phyloP scores from a whole-genome alignment of 2,797 vertebrate genomes.

The Lithobates pipiens region DNA sequence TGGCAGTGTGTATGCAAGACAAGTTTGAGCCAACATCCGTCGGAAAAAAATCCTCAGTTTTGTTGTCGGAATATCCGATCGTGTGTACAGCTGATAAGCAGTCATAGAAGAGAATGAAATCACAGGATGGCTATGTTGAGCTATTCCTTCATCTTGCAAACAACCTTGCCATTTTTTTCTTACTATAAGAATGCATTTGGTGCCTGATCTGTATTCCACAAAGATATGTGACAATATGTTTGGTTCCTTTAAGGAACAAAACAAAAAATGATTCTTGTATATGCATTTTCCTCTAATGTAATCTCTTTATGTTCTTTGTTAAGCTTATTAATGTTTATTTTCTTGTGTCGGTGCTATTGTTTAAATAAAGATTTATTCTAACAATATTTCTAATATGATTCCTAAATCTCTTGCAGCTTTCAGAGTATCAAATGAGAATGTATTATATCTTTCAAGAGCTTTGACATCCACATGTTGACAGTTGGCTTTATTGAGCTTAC shows the following conservation, averaged over 20 bases:
- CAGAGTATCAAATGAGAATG: slow-evolving; percentile 25
- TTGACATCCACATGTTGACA: slow-evolving; percentile 41
- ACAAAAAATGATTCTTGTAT: background rate
- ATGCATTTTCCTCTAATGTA: slow-evolving; percentile 12
- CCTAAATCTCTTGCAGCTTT: slow-evolving; percentile 34
- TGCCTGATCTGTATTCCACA: background rate
- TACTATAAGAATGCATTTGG: background rate
- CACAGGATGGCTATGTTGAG: too few relatives aligned
- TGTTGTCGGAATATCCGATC: too few relatives aligned
- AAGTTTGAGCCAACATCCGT: too few relatives aligned
- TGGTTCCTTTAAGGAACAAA: background rate
- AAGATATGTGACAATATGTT: slow-evolving; percentile 11
- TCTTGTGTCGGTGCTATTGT: slow-evolving; percentile 36
- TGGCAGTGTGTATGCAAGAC: too few relatives aligned
- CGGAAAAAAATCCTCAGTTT: too few relatives aligned
- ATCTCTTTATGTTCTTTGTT: slow-evolving; percentile 19
- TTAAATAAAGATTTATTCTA: slow-evolving; percentile 43
- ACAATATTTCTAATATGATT: slow-evolving; percentile 22
- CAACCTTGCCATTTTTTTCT: too few relatives aligned
- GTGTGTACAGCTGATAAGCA: too few relatives aligned
- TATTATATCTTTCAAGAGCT: slow-evolving; percentile 40
- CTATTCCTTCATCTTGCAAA: too few relatives aligned
- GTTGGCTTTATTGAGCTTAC: slow-evolving; percentile 39
- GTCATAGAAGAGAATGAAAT: too few relatives aligned
- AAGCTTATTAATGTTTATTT: slow-evolving; percentile 49